Percentiles rank a stretch among this genome's conserved stretches.
Evolutionary conservation across 2,888 invertebrate genomes (phyloP).

Genomic region (Rhimphoctona megacephalus): DNA sequence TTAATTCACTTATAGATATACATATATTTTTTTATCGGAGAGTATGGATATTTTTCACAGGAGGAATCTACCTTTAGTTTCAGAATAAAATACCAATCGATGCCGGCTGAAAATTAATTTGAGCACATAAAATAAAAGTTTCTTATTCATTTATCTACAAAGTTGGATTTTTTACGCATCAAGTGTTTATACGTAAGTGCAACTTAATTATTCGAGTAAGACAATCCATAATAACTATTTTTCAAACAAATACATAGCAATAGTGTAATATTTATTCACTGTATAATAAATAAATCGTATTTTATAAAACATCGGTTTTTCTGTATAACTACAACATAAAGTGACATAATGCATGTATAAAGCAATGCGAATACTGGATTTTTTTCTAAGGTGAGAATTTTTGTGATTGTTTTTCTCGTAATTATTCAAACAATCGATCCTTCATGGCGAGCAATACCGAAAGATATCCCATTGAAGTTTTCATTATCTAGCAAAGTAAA

Average conservation of each 20-base stretch:
- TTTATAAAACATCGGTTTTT: not conserved
- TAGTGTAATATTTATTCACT: not conserved
- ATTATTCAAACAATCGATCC: constrained; percentile 50
- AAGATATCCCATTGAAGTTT: constrained; percentile 71
- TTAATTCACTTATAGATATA: constrained; percentile 7
- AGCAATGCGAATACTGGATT: not conserved
- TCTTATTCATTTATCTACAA: not conserved
- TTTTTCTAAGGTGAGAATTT: constrained; percentile 5
- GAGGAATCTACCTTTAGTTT: not conserved
- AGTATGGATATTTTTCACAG: not conserved
- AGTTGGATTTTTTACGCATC: no score
- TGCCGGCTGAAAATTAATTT: not conserved
- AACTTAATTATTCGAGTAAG: constrained; percentile 25
- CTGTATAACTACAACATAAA: not conserved
- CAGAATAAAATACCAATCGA: not conserved
- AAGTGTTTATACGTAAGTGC: constrained; percentile 3
- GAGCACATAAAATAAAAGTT: not conserved
- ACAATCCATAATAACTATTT: no score
- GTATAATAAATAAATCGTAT: constrained; percentile 1
- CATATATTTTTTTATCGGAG: not conserved
- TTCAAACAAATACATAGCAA: no score
- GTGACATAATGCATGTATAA: not conserved
- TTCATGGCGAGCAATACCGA: constrained; percentile 71
- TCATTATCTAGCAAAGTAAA: constrained; percentile 65
- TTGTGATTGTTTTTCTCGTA: not conserved